Conservation (phyloP, 2,113 vertebrate species). For the Petaurus breviceps region DNA sequence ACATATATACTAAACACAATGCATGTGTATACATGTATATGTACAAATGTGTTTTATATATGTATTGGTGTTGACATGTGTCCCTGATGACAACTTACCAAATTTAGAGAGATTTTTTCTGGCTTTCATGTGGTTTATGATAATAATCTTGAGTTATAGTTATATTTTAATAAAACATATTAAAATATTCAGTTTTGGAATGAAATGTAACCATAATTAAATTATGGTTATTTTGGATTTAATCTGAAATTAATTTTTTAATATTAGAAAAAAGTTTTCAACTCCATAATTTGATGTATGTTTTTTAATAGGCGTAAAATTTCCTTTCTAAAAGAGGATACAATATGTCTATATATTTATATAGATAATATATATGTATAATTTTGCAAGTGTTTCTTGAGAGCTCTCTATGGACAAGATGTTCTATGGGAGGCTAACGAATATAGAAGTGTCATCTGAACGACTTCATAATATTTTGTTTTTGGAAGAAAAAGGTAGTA, state of each 20-base stretch:
- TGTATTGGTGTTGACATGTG: not conserved
- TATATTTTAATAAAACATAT: constrained; percentile 77
- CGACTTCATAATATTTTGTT: constrained; percentile 54
- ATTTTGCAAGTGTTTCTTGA: not conserved
- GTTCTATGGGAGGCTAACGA: constrained; percentile 64
- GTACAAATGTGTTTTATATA: no score
- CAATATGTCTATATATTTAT: not conserved
- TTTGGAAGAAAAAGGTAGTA: constrained; percentile 53
- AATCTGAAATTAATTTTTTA: constrained; percentile 82
- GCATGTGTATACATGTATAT: not conserved
- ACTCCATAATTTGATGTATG: constrained; percentile 79
- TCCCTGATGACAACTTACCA: not conserved
- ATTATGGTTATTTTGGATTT: no score
- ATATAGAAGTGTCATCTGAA: constrained; percentile 74
- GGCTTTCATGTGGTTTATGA: constrained; percentile 69
- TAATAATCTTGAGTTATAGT: constrained; percentile 71
- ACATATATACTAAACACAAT: not conserved
- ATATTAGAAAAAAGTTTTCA: constrained; percentile 75
- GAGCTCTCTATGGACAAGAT: not conserved
- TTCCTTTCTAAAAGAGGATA: not conserved
- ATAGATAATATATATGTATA: not conserved
- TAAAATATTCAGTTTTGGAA: constrained; percentile 74
- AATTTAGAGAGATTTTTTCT: constrained; percentile 42
- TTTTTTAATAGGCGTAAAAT: not conserved
- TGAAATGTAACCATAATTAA: constrained; percentile 74